Evolutionary conservation across 2,113 vertebrate genomes (phyloP), one percentile per base, ranked within the genome.

Genomic region (Corythaixoides concolor): DNA sequence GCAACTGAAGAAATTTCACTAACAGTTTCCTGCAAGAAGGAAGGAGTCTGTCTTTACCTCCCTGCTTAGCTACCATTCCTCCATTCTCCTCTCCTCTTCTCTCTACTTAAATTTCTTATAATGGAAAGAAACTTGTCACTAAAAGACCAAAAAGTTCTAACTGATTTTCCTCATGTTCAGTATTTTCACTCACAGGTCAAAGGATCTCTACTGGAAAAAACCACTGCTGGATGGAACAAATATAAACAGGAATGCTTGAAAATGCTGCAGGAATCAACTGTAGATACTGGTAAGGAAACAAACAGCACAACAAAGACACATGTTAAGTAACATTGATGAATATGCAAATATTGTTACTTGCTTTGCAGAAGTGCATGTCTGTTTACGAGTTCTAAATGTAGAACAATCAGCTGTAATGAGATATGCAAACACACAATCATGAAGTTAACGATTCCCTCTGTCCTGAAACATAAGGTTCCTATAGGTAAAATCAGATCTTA

Each of bases 231-330:
- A 79, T 99, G 99, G 97, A 96, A 97, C 22, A 97, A 98, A 68
- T 99, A 99, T 91, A 98, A 96, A 93, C 97, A 99, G 80, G 98
- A 98, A 75, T 99, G 99, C 93, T 97, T 98, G 87, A 98, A 80
- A 95, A 98, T 96, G 52, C 97, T 99, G 79, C 90, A 88, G 83
- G 95, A 89, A 32, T 37, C 95, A 20, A 62, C 85, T 33, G 55
- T 96, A 74, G 90, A 87, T 59, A 96, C 96, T 87, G 99, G 99
- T 99, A 97, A 98, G 98, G 66, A 92, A 74, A 26, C 13, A 62
- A 91, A 24, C 32, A 76, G 27, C 26, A 62, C 37, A 78, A 64
- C 37, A 58, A 52, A 47, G 14, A 32, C 13, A 39, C 0, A 0
- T 23, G 27, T 50, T 64, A 56, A 64, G 26, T 55, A 33, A n/a